Base-by-base conservation (phyloP, 2,797 vertebrate species). In the Carcharodon carcharias region DNA sequence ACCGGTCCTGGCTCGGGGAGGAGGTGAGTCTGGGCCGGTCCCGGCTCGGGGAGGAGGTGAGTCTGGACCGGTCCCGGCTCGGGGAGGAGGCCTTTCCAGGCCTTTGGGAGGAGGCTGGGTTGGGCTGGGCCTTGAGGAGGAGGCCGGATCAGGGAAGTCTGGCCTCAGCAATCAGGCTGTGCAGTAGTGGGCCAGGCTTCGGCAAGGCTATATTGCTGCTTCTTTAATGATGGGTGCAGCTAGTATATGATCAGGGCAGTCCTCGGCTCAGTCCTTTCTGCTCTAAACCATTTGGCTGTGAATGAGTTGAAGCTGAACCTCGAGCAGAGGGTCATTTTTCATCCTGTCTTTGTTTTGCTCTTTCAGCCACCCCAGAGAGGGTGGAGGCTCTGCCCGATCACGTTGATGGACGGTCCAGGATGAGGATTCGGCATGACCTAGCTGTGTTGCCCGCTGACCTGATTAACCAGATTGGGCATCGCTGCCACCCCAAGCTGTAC, bases 401-500 rank as follows among this genome's bases (percentile, higher is more conserved):
- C 99, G 97, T 97, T 98, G 95, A 97, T 98, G 97, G 99, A 97
- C 99, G 99, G 35, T 99, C 99, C 73, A 99, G 99, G 0, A 99
- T 99, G 69, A 98, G 99, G 97, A 99, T 99, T 96, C 98, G 99
- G 26, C 98, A 99, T 0, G 99, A 99, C 96, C 98, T 99, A 71
- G 99, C 99, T 58, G 99, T 99, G 0, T 98, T 99, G 95, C 99
- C 99, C 0, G 99, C 99, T 97, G 99, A 99, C 96, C 98, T 99
- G 96, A 99, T 99, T 98, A 99, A 98, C 97, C 99, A 99, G 97
- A 99, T 99, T 0, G 99, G 99, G 0, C 99, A 99, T 97, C 99
- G 99, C 67, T 99, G 99, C 97, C 99, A 99, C 97, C 99, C 99
- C 0, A 99, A 99, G 89, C 99, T 99, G 96, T 99, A 99, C 98